Percentiles rank a stretch among this genome's conserved stretches.
These are phyloP conservation scores for Leucoma salicis DNA, from an alignment of 2,888 invertebrate species.

Conservation along the genomic window DNA sequence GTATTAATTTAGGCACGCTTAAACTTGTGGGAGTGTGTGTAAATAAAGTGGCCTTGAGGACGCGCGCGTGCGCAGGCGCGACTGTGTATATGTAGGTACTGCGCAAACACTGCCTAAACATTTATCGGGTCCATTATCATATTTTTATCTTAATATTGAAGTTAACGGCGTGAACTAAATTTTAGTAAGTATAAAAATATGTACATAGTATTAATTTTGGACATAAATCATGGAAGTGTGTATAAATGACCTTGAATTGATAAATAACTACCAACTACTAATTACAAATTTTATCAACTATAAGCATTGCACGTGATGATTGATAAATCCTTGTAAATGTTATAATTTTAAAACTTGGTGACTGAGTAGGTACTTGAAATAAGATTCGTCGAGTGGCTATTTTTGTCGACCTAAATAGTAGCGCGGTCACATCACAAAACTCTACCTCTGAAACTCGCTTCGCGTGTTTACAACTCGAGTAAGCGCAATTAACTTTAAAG, in stretches of 20 bases:
- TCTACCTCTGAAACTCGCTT: slow-evolving; percentile 25
- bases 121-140: slow-evolving; percentile 59
- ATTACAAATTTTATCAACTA: slow-evolving; percentile 19
- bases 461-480: neutral
- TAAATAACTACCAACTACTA: slow-evolving; percentile 16
- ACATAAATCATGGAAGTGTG: slow-evolving; percentile 7
- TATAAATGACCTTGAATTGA: slow-evolving; percentile 37
- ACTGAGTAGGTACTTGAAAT: neutral
- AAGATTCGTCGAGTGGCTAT: slow-evolving; percentile 46
- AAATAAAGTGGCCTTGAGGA: slow-evolving; percentile 76
- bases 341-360: neutral
- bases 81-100: slow-evolving; percentile 32
- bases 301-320: slow-evolving; percentile 16
- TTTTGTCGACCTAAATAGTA: slow-evolving; percentile 78
- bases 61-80: slow-evolving; percentile 57
- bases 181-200: slow-evolving; percentile 36
- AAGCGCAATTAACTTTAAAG: slow-evolving; percentile 15
- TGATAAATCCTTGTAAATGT: no score
- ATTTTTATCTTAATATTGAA: slow-evolving; percentile 53
- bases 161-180: slow-evolving; percentile 37
- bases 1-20: slow-evolving; percentile 52
- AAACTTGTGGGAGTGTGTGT: slow-evolving; percentile 68
- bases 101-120: slow-evolving; percentile 53
- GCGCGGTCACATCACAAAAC: slow-evolving; percentile 53
- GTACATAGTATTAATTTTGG: slow-evolving; percentile 21